Evolutionary conservation across 2,113 vertebrate species (phyloP).

Genomic region (Tamias sibiricus): DNA sequence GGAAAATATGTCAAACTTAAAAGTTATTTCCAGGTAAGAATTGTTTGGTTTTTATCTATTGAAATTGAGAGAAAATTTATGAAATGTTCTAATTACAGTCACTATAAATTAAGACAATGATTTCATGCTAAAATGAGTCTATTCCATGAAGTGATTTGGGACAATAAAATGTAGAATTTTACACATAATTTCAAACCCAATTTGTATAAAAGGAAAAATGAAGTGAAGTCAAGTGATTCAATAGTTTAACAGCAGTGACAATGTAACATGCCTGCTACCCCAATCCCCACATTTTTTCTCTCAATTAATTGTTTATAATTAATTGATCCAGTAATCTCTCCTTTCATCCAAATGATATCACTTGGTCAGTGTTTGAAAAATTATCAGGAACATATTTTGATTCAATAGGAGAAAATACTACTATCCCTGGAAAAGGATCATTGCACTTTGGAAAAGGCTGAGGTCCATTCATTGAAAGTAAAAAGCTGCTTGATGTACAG

Average conservation of each 20-base stretch:
- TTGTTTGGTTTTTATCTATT: constrained; percentile 27
- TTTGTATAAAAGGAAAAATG: background rate
- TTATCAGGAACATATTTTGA: background rate
- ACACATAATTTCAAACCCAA: background rate
- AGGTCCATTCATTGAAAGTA: background rate
- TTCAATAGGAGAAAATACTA: background rate
- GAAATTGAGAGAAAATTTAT: background rate
- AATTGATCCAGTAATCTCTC: background rate
- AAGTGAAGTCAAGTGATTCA: background rate
- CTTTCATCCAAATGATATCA: background rate
- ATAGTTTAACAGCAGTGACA: background rate
- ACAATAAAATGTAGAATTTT: background rate
- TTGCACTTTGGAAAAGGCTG: background rate
- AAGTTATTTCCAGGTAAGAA: constrained; percentile 67
- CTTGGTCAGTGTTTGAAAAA: background rate
- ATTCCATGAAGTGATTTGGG: background rate
- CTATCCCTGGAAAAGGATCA: background rate
- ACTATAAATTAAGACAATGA: background rate
- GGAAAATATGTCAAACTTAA: background rate
- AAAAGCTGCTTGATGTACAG: background rate
- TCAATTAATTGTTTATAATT: background rate
- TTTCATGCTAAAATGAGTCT: background rate
- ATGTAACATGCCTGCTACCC: background rate
- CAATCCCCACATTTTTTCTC: background rate
- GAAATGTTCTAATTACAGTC: constrained; percentile 19